Conservation (phyloP, 2,797 vertebrate species). For the Bradypodion pumilum region DNA sequence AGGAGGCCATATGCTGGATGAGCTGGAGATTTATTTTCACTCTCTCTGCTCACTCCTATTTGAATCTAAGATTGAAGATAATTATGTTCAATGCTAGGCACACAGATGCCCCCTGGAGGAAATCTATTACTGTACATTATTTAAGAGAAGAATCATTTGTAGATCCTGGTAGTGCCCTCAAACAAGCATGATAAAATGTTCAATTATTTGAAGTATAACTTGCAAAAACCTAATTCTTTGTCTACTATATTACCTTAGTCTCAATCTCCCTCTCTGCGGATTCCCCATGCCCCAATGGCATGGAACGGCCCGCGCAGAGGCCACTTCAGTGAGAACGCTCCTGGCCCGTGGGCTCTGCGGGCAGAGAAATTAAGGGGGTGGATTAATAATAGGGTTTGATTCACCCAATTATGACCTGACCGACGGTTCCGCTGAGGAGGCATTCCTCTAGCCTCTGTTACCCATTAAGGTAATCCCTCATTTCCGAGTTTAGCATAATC, state of each 20-base stretch:
- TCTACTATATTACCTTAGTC: not conserved
- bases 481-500: too few relatives aligned
- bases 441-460: too few relatives aligned
- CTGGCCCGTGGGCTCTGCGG: too few relatives aligned
- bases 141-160: not conserved
- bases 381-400: too few relatives aligned
- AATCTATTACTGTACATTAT: rapidly evolving
- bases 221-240: not conserved
- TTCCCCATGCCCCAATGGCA: too few relatives aligned
- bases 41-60: not conserved
- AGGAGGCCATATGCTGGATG: not conserved
- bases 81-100: not conserved
- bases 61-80: not conserved
- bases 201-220: not conserved
- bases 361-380: too few relatives aligned
- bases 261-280: too few relatives aligned
- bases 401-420: too few relatives aligned
- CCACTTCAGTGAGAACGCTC: too few relatives aligned
- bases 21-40: not conserved
- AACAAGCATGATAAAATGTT: not conserved
- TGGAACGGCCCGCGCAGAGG: too few relatives aligned
- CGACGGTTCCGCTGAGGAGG: too few relatives aligned
- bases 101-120: slow-evolving; percentile 53
- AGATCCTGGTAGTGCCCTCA: not conserved
- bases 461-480: too few relatives aligned